Percentiles rank a stretch among this genome's conserved stretches.
Evolutionary conservation across 2,797 vertebrate genomes (phyloP).

Genomic region (Betta splendens): DNA sequence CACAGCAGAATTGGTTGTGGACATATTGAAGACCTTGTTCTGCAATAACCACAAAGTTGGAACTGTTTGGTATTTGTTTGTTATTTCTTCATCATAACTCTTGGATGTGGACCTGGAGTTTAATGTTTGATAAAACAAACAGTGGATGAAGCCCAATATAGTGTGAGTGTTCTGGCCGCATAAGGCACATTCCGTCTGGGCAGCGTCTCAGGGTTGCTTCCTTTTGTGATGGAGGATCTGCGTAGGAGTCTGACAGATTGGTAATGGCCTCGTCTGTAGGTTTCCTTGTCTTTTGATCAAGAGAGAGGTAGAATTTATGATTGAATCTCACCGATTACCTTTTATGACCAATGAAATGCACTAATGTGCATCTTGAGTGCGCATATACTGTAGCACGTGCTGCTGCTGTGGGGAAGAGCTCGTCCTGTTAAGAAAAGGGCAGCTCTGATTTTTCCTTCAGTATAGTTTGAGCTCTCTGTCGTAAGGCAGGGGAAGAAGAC

Average conservation of each 20-base stretch:
- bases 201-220: slow-evolving; percentile 9
- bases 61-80: slow-evolving; percentile 20
- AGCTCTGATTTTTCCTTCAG: slow-evolving; percentile 29
- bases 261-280: background rate
- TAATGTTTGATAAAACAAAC: slow-evolving; percentile 40
- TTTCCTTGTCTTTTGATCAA: slow-evolving; percentile 1
- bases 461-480: slow-evolving; percentile 32
- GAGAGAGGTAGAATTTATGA: background rate
- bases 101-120: slow-evolving; percentile 11
- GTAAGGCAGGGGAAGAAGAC: slow-evolving; percentile 41
- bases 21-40: slow-evolving; percentile 20
- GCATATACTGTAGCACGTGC: background rate
- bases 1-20: slow-evolving; percentile 25
- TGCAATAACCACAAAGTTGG: slow-evolving; percentile 7
- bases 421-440: slow-evolving; percentile 19
- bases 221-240: background rate
- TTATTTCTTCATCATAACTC: slow-evolving; percentile 23
- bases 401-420: slow-evolving; percentile 8
- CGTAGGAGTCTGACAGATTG: slow-evolving; percentile 13
- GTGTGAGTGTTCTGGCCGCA: slow-evolving; percentile 23
- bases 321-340: background rate
- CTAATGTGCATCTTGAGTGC: background rate
- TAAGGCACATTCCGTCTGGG: slow-evolving; percentile 21
- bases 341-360: slow-evolving; percentile 10
- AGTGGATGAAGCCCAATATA: slow-evolving; percentile 1